A percentile compares a stretch with the other conserved stretches of the same genome.
These are phyloP conservation scores for Drosophila parabipectinata DNA, from an alignment of 1,140 invertebrate species.

Conservation along the genomic window DNA sequence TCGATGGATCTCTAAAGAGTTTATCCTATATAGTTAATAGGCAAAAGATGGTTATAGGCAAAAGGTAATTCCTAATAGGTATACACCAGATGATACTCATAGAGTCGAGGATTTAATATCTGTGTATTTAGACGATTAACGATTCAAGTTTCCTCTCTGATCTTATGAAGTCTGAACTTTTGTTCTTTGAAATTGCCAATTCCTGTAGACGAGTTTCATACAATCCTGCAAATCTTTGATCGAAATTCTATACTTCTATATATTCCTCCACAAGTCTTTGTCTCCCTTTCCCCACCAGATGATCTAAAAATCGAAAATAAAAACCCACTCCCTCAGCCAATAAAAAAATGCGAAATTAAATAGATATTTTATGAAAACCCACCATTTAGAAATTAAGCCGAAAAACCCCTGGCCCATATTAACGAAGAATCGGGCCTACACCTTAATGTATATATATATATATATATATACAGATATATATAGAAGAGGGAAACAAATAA, in stretches of 20 bases:
- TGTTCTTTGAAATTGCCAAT: background rate
- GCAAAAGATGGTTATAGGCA: too few species aligned
- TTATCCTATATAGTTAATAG: background rate
- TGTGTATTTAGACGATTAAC: constrained; percentile 3
- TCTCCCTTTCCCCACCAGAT: background rate
- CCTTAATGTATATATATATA: background rate
- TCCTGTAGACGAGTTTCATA: too few species aligned
- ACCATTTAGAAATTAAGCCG: constrained; percentile 67
- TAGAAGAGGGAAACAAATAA: constrained; percentile 1
- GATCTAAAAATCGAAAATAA: background rate
- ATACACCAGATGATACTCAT: constrained; percentile 16
- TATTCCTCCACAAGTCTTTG: background rate
- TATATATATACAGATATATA: background rate
- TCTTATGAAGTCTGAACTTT: background rate
- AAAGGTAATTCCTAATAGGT: constrained; percentile 6
- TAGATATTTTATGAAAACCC: constrained; percentile 58
- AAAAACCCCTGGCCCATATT: constrained; percentile 1
- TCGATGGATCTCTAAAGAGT: background rate
- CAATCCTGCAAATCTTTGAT: too few species aligned
- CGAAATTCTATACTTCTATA: too few species aligned
- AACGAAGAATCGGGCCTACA: background rate
- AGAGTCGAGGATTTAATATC: constrained; percentile 9
- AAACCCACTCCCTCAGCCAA: constrained; percentile 8
- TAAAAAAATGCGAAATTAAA: constrained; percentile 21
- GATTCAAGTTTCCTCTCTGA: background rate